Evolutionary conservation across 2,888 invertebrate species (phyloP), one percentile per base, ranked within the genome.

Genomic region (Phragmatobia fuliginosa): DNA sequence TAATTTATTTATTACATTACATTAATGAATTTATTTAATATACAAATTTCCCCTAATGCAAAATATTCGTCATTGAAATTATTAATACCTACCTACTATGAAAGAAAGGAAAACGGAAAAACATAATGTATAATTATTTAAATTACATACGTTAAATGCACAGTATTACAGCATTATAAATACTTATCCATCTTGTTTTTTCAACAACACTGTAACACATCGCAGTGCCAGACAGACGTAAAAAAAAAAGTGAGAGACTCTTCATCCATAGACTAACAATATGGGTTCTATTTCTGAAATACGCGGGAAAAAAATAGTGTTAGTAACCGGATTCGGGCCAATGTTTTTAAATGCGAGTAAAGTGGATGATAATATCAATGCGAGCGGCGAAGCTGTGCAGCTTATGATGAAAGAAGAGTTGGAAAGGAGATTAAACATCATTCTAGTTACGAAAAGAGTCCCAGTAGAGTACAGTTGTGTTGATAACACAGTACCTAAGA

Each of bases 311-410:
- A 64, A 64, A 64, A 56, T 21, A 21, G 64, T 64, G 28, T 16
- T 97, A 60, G 95, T 97, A 18, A 97, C 97, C 74, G 98, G 98
- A 11, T 98, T 98, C 91, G 98, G 98, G 0, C 97, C 98, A 6
- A 98, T 98, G 89, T 28, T 11, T 2, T 16, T 8, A n/a, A 89
- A 92, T n/a, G n/a, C n/a, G n/a, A n/a, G n/a, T 7, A 91, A 91
- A 41, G 96, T 98, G 85, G 88, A 90, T 28, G 92, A 97, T 18
- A 25, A 64, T 52, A 33, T 64, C 10, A 98, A 98, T 88, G 97
- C 98, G 1, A 98, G 98, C 87, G 98, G 98, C 97, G 97, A 97
- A 87, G 96, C 97, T 14, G 98, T 98, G 0, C 96, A 96, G 85
- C 85, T 95, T 64, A 92, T 97, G 79, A 92, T 95, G 59, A 93